Conservation (phyloP, 2,888 invertebrate genomes). For the Mythimna albipuncta region DNA sequence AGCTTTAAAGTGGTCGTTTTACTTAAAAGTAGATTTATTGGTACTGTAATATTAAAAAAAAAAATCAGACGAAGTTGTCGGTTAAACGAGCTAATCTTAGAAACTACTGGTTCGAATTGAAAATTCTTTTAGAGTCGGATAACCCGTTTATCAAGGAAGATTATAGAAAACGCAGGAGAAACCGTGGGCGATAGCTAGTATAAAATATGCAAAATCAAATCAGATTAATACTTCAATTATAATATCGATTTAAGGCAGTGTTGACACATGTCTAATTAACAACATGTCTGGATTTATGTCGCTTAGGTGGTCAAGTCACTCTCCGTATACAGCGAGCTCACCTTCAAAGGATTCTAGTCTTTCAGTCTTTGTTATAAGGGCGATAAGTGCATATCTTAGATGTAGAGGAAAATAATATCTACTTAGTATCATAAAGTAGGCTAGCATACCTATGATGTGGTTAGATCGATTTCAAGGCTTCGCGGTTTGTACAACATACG, state of each 20-base stretch:
- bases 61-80: no score
- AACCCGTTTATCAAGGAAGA: no score
- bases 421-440: slow-evolving; percentile 74
- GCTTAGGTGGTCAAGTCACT: slow-evolving; percentile 61
- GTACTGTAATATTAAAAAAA: no score
- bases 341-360: slow-evolving; percentile 46
- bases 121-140: no score
- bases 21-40: no score
- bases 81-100: no score
- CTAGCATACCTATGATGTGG: slow-evolving; percentile 83
- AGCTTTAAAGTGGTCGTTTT: no score
- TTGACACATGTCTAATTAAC: slow-evolving; percentile 74
- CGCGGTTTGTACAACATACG: slow-evolving; percentile 77
- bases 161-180: no score
- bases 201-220: slow-evolving; percentile 44
- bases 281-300: slow-evolving; percentile 64
- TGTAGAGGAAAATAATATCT: slow-evolving; percentile 67
- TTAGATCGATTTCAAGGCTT: slow-evolving; percentile 87
- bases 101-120: no score
- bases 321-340: slow-evolving; percentile 35
- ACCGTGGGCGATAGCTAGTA: neutral
- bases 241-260: slow-evolving; percentile 65
- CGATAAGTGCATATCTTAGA: slow-evolving; percentile 18
- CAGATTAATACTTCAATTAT: slow-evolving; percentile 47
- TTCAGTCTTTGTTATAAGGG: slow-evolving; percentile 47